Evolutionary conservation across 2,888 invertebrate species (phyloP), one percentile per base, ranked within the genome.

Genomic region (Macrophya alboannulata): DNA sequence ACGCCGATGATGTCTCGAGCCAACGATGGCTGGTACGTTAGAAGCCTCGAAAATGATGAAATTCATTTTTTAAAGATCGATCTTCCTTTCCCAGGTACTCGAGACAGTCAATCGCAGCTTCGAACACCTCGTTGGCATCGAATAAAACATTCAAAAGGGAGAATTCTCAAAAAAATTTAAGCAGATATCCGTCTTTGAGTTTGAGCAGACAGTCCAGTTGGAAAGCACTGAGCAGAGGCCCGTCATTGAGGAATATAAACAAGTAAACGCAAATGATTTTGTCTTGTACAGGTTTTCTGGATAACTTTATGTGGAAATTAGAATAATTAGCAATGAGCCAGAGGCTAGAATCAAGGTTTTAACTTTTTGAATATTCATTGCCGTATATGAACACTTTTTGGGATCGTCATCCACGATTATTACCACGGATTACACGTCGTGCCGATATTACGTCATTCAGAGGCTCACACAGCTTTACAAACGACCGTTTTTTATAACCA

Each of bases 1-100:
- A 94, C 96, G 8, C 96, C 96, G 0, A 97, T 96, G 96, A 95
- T 97, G 95, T 91, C 95, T 40, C 92, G 94, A 86, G 95, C 95
- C 10, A 96, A 96, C 87, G 96, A 96, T 89, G 96, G 96, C 1
- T 96, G 95, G 93, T 96, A 95, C 72, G 85, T 77, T 76, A 0
- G 12, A 55, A 55, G 21, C 17, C 21, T 8, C 17, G 48, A 25
- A 17, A 37, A 45, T 68, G 21, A 71, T 17, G 12, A 15, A 76
- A 51, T 25, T 51, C 15, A 25, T 8, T 77, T 79, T 55, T 76
- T 86, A 59, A 37, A 40, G 10, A 55, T 4, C 9, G 37, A 17
- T 10, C 0, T 37, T 43, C 1, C 0, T 81, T 2, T 40, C 21
- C 31, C 82, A 91, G 91, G 90, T 89, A 95, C 95, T 89, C 95